phyloP scores from a whole-genome alignment of 2,888 invertebrate genomes.

The Megaustenia siamemsis region DNA sequence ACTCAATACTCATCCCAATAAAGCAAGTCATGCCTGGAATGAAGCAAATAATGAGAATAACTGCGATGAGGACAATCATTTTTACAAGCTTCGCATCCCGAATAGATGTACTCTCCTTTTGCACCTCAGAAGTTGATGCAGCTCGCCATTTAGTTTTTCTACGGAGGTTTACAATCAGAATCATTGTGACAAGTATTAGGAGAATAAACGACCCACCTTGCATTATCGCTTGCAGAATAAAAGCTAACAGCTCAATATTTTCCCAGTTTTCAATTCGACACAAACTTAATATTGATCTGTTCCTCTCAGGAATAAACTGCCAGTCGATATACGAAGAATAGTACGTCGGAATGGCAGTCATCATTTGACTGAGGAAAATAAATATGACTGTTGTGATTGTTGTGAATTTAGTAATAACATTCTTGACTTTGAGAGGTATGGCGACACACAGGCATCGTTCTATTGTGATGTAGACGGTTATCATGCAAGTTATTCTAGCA shows the following conservation, averaged over 20 bases:
- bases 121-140: neutral
- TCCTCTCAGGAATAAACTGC: conserved; percentile 1
- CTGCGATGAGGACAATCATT: neutral
- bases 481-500: conserved; percentile 29
- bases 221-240: conserved; percentile 11
- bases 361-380: neutral
- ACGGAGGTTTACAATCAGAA: conserved; percentile 1
- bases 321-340: conserved; percentile 1
- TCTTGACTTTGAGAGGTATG: conserved; percentile 22
- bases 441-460: conserved; percentile 30
- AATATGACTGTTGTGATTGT: neutral
- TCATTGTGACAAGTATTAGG: neutral
- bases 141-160: conserved; percentile 24
- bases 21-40: conserved; percentile 12
- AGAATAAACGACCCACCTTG: neutral
- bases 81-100: neutral
- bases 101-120: neutral
- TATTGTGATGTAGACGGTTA: conserved; percentile 30
- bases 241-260: neutral
- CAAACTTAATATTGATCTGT: conserved; percentile 23
- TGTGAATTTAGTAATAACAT: conserved; percentile 15
- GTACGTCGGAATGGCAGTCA: conserved; percentile 8
- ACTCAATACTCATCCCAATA: neutral
- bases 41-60: conserved; percentile 24
- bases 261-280: neutral